Evolutionary conservation across 2,113 vertebrate species (phyloP), one percentile per base, ranked within the genome.

Genomic region (Chionis minor): DNA sequence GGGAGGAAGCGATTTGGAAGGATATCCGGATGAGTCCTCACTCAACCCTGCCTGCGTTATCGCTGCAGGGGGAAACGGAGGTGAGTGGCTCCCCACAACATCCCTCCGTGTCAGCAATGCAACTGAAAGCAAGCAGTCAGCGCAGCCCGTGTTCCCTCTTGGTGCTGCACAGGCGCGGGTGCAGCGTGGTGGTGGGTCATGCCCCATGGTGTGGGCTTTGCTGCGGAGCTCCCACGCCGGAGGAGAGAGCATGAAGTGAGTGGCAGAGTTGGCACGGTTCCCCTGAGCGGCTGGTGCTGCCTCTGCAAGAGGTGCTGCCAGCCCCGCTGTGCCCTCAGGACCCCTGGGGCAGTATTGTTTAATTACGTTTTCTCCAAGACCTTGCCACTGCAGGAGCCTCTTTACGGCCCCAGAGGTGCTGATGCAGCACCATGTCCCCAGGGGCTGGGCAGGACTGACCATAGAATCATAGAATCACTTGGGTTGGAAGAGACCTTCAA

Each of bases 291-390:
- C 22, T 52, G 24, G 17, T 83, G 27, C 55, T 45, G 22, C 21
- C 1, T 1, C 16, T 35, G 21, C 18, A 47, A 47, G 23, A 58
- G 35, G 27, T 22, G 33, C 58, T 83, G 24, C 66, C 2, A 5
- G 27, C 9, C 21, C n/a, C 2, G 0, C 24, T 26, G 16, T 20
- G 40, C 10, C 28, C 19, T 45, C 1, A 0, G 32, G 21, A 56
- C 4, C 3, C 26, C 11, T 0, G 1, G 16, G 51, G 21, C 21
- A 61, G 22, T 11, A 16, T 12, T 51, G 13, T 51, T 45, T 42
- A 56, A 35, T 65, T 19, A 52, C 22, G 18, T 86, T 79, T 70
- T 47, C 66, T 74, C 17, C 35, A 66, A 61, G 61, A 52, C 86
- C 17, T 22, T 82, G 40, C 15, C 2, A 4, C 28, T 6, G 1